phyloP scores from a whole-genome alignment of 2,888 invertebrate species.

The Pseudococcus longispinus region DNA sequence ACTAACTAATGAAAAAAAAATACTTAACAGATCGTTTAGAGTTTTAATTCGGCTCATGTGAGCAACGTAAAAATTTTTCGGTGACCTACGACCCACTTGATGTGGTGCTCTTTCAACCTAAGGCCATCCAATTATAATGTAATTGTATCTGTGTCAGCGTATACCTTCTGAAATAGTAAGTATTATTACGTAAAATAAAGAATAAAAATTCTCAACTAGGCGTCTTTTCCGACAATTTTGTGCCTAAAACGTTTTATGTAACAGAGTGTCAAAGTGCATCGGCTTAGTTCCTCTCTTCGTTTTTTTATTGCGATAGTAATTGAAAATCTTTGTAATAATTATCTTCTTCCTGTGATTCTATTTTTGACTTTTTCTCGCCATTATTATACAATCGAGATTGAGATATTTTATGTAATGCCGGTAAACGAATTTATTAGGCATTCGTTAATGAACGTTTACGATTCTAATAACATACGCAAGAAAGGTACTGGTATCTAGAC shows the following conservation, averaged over 20 bases:
- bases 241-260: background rate
- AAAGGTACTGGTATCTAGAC: background rate
- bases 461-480: background rate
- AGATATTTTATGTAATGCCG: background rate
- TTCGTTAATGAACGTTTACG: background rate
- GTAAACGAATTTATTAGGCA: background rate
- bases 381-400: background rate
- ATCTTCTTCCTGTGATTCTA: conserved; percentile 7
- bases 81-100: background rate
- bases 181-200: background rate
- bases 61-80: background rate
- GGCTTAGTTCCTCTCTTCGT: conserved; percentile 6
- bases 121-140: background rate
- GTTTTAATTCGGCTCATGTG: background rate
- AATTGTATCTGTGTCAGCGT: background rate
- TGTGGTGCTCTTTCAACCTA: background rate
- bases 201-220: background rate
- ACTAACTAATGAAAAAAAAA: background rate
- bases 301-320: conserved; percentile 12
- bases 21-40: background rate
- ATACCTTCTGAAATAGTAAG: background rate
- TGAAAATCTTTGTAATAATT: conserved; percentile 31
- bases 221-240: background rate
- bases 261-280: conserved; percentile 2
- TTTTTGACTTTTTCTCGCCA: background rate